Conservation (phyloP, 1,140 invertebrate genomes). For the Drosophila murphyi region DNA sequence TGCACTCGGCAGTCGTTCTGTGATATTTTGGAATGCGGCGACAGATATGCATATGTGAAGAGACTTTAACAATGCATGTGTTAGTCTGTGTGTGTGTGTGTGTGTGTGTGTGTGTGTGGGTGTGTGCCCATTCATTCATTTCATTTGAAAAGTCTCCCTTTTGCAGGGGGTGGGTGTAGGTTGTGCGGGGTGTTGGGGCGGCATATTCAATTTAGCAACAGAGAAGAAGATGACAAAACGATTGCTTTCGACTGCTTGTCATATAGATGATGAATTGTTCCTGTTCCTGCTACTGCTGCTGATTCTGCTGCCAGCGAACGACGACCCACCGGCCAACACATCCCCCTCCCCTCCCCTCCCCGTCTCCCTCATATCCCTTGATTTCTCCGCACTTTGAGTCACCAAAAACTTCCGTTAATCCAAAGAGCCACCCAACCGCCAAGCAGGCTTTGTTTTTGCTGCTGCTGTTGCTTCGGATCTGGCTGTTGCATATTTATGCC, state of each 20-base stretch:
- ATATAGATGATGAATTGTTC: constrained; percentile 81
- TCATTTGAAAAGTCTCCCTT: constrained; percentile 48
- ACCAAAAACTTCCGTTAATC: constrained; percentile 19
- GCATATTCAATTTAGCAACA: constrained; percentile 82
- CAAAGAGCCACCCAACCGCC: constrained; percentile 18
- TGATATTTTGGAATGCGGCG: constrained; percentile 77
- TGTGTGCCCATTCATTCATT: constrained; percentile 77
- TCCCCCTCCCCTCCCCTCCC: neutral
- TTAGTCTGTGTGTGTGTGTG: neutral
- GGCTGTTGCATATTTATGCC: constrained; percentile 72
- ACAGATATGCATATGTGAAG: constrained; percentile 76
- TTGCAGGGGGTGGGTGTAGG: neutral
- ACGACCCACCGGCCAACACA: neutral
- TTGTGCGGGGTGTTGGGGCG: constrained; percentile 18
- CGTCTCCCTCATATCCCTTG: neutral
- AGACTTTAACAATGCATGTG: constrained; percentile 36
- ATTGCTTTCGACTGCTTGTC: constrained; percentile 82
- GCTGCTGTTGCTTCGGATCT: constrained; percentile 11
- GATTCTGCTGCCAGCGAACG: constrained; percentile 33
- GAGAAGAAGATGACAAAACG: constrained; percentile 82
- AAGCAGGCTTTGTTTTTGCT: constrained; percentile 62
- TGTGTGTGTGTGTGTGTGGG: neutral
- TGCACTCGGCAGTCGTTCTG: constrained; percentile 19
- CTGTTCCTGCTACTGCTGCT: constrained; percentile 64
- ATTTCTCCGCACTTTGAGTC: neutral